phyloP scores from a whole-genome alignment of 2,113 vertebrate species.

The Petrocephalus zakoni region DNA sequence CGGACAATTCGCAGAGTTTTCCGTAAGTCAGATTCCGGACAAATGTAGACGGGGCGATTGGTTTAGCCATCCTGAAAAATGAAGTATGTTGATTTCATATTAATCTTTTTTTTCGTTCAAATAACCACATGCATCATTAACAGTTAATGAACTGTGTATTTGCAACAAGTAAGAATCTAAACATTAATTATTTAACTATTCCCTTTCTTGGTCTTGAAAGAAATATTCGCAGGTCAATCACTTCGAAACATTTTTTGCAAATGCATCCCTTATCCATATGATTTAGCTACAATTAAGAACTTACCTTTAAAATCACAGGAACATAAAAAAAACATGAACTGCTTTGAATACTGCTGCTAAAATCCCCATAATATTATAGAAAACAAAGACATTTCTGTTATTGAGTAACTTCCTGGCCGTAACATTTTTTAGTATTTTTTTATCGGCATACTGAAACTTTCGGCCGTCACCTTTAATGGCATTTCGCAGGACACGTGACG shows the following conservation, averaged over 20 bases:
- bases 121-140: neutral
- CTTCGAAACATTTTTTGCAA: neutral
- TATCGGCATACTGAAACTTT: neutral
- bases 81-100: neutral
- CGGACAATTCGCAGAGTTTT: slow-evolving; percentile 63
- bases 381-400: neutral
- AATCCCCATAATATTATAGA: neutral
- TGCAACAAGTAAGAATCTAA: neutral
- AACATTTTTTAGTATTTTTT: neutral
- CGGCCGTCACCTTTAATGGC: neutral
- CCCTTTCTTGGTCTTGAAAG: neutral
- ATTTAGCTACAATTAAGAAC: neutral
- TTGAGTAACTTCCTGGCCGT: slow-evolving; percentile 22
- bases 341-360: neutral
- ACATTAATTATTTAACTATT: neutral
- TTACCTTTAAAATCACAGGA: neutral
- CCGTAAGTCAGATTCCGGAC: slow-evolving; percentile 68
- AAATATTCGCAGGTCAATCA: neutral
- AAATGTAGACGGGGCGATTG: slow-evolving; percentile 67
- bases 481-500: slow-evolving; percentile 37
- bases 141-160: neutral
- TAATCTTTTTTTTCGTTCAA: neutral
- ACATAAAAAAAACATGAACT: neutral
- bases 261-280: neutral
- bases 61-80: slow-evolving; percentile 56